Conservation (phyloP, 2,113 vertebrate species). For the Odontesthes bonariensis region DNA sequence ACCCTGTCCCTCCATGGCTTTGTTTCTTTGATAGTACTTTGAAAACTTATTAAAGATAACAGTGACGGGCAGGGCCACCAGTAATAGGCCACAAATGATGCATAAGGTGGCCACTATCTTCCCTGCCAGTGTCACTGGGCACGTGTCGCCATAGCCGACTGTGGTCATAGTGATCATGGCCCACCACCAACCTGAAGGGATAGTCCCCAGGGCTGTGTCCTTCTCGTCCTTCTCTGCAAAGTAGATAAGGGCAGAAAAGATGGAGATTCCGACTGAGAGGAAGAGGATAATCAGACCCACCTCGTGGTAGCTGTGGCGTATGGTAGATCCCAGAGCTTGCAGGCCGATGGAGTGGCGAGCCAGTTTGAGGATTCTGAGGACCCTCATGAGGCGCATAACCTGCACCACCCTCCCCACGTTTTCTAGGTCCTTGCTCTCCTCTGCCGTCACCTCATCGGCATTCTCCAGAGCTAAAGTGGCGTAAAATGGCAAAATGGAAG, state of each 20-base stretch:
- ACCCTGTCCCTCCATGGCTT: conserved; percentile 88
- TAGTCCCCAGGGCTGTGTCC: conserved; percentile 89
- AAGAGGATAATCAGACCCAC: conserved; percentile 96
- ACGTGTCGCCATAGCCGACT: conserved; percentile 96
- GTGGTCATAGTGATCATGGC: conserved; percentile 99
- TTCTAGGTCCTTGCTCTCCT: conserved; percentile 92
- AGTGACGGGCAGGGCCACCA: conserved; percentile 96
- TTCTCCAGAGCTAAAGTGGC: conserved; percentile 92
- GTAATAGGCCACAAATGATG: conserved; percentile 95
- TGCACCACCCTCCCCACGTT: conserved; percentile 98
- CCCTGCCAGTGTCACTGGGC: conserved; percentile 90
- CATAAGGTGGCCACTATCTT: conserved; percentile 94
- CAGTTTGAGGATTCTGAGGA: conserved; percentile 96
- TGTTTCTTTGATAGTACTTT: conserved; percentile 97
- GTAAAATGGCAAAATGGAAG: conserved; percentile 95
- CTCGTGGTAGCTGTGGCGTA: conserved; percentile 96
- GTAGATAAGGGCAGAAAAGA: conserved; percentile 97
- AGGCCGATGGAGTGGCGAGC: conserved; percentile 95
- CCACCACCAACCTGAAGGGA: conserved; percentile 99
- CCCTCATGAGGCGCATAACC: conserved; percentile 93
- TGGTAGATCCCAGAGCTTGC: conserved; percentile 92
- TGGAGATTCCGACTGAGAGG: conserved; percentile 96
- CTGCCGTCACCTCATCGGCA: conserved; percentile 85
- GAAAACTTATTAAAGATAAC: conserved; percentile 99
- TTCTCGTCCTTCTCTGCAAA: conserved; percentile 93